Conservation (phyloP, 1,140 invertebrate species). For the Aphidius ervi region DNA sequence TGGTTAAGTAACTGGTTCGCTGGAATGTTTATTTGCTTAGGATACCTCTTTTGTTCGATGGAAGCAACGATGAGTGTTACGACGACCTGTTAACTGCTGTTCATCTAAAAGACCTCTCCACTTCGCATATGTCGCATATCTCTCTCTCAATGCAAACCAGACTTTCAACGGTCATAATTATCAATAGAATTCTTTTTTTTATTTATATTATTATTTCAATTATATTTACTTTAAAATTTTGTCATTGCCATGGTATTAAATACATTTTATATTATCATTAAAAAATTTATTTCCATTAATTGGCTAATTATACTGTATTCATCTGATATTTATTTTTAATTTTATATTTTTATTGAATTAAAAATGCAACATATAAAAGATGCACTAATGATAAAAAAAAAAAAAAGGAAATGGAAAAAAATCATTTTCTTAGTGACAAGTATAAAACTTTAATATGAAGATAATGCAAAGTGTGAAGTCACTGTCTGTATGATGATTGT, state of each 20-base stretch:
- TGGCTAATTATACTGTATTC: conserved; percentile 14
- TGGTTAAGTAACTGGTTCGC: conserved; percentile 54
- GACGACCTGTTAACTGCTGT: conserved; percentile 47
- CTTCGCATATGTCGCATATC: conserved; percentile 27
- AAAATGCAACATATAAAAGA: conserved; percentile 35
- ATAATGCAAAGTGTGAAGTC: conserved; percentile 51
- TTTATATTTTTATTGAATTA: conserved; percentile 11
- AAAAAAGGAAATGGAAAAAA: no score
- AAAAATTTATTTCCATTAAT: conserved; percentile 1
- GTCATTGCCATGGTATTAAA: background rate
- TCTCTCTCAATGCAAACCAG: no score
- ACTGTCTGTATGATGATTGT: conserved; percentile 27
- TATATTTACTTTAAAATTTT: background rate
- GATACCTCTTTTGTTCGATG: conserved; percentile 39
- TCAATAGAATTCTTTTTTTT: no score
- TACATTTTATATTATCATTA: no score
- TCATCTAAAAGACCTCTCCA: conserved; percentile 17
- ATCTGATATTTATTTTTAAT: conserved; percentile 4
- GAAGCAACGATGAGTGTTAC: conserved; percentile 43
- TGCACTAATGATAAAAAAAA: conserved; percentile 43
- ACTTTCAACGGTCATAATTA: conserved; percentile 2
- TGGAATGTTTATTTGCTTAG: conserved; percentile 53
- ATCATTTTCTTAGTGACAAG: background rate
- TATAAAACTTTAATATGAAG: conserved; percentile 2
- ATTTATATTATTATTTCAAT: no score